These are phyloP conservation scores for Percopsis transmontana DNA, from an alignment of 2,113 vertebrate genomes.

Conservation along the genomic window DNA sequence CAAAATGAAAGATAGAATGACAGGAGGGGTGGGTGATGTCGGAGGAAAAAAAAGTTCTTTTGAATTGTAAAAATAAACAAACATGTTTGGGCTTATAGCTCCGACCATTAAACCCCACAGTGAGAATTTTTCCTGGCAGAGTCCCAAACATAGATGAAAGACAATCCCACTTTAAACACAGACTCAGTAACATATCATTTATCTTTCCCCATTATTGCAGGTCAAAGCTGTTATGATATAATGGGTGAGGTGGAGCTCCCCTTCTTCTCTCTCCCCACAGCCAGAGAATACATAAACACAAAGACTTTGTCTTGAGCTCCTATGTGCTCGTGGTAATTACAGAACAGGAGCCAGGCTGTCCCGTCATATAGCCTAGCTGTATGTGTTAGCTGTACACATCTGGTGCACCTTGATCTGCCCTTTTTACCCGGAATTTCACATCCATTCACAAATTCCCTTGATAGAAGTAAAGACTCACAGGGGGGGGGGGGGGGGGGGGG, in stretches of 20 bases:
- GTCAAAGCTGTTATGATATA: constrained; percentile 60
- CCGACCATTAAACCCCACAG: constrained; percentile 55
- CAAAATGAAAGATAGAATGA: background rate
- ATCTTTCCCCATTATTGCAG: constrained; percentile 56
- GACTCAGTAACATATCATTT: constrained; percentile 68
- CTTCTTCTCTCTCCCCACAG: constrained; percentile 25
- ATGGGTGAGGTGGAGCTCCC: constrained; percentile 54
- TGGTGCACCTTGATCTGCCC: constrained; percentile 30
- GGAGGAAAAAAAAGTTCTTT: constrained; percentile 42
- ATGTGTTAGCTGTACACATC: constrained; percentile 37
- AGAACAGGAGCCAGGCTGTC: constrained; percentile 28
- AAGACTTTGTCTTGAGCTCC: constrained; percentile 42
- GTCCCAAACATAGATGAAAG: constrained; percentile 70
- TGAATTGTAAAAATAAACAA: constrained; percentile 78
- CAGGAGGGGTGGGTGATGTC: background rate
- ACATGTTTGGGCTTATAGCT: constrained; percentile 73
- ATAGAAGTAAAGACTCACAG: constrained; percentile 18
- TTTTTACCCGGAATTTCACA: constrained; percentile 27
- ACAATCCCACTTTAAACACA: constrained; percentile 69
- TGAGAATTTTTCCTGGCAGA: constrained; percentile 65
- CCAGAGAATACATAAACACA: constrained; percentile 49
- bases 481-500: constrained; percentile 3
- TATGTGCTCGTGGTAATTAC: constrained; percentile 33
- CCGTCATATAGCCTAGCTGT: constrained; percentile 5
- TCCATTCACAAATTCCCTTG: constrained; percentile 15